These are phyloP conservation scores for Rhorus exstirpatorius DNA, from an alignment of 2,888 invertebrate species.

Conservation along the genomic window DNA sequence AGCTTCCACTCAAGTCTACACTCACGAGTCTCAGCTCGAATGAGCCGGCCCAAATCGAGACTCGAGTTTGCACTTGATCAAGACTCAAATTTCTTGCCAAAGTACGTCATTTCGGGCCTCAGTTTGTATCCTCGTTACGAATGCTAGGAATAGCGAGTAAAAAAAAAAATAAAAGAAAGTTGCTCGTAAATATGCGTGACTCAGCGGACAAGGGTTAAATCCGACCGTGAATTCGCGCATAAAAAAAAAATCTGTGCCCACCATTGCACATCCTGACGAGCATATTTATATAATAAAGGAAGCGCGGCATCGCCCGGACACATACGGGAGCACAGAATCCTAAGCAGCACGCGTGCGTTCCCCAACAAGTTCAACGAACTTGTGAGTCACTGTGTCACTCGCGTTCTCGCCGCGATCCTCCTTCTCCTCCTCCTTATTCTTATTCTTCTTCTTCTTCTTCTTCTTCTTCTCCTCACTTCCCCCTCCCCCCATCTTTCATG, in stretches of 20 bases:
- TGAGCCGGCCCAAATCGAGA: too few species aligned
- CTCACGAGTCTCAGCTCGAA: too few species aligned
- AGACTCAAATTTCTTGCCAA: too few species aligned
- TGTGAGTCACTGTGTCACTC: conserved; percentile 70
- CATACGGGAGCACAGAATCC: conserved; percentile 32
- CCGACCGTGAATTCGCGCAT: conserved; percentile 49
- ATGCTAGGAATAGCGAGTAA: too few species aligned
- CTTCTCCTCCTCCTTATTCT: conserved; percentile 18
- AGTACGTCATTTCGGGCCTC: too few species aligned
- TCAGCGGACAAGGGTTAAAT: conserved; percentile 24
- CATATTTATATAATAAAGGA: conserved; percentile 5
- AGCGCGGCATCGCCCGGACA: conserved; percentile 1
- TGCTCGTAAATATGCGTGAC: background rate
- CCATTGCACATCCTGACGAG: conserved; percentile 62
- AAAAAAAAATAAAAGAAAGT: too few species aligned
- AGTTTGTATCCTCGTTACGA: too few species aligned
- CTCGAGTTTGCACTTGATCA: too few species aligned
- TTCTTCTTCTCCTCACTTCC: background rate
- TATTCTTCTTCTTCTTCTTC: conserved; percentile 22
- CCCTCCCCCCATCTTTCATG: background rate
- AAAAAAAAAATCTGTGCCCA: conserved; percentile 47
- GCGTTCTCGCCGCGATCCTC: conserved; percentile 60
- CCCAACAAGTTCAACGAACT: conserved; percentile 73
- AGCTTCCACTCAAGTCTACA: too few species aligned
- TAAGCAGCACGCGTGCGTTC: conserved; percentile 70